Base-by-base conservation (phyloP, 1,140 invertebrate species). In the Plectrocnemia conspersa region DNA sequence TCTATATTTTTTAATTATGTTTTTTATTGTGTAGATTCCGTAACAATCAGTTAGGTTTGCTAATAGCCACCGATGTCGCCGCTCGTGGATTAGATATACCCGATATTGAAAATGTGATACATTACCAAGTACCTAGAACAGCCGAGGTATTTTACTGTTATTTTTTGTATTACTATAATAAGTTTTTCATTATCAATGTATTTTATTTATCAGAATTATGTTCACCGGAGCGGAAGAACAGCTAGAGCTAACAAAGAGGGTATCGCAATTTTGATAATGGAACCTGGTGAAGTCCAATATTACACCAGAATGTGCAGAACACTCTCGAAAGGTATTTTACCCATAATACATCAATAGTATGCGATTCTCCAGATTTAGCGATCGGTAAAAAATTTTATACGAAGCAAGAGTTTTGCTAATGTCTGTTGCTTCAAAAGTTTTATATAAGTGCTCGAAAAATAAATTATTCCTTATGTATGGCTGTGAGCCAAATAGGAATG, bases 21-120 rank as follows among this genome's bases (percentile, higher is more conserved):
- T 46, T 54, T 13, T n/a, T n/a, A n/a, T n/a, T n/a, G n/a, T n/a
- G n/a, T 62, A 84, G 83, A 59, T 99, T 98, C 76, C 80, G 87
- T 53, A 82, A 84, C 64, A 79, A 82, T 64, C 73, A 80, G 0
- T 78, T 82, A 59, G 84, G 85, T 0, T 61, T 99, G 9, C 70
- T 99, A n/a, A 79, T 99, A 52, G 93, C 97, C 0, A 99, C 96
- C 0, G 97, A 99, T 77, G 94, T 99, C 13, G 97, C 96, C 10
- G 94, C 97, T 0, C 77, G 97, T 57, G 97, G 97, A 33, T 74
- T 99, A 21, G 97, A 99, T 73, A 97, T 99, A 67, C 89, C 91
- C 3, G 82, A 86, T 65, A 85, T 99, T 2, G 82, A 97, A 61
- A 91, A 97, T 70, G 95, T 99, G 2, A 84, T 99, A 63, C 97